Conservation (phyloP, 2,888 invertebrate genomes). For the Serripes groenlandicus region DNA sequence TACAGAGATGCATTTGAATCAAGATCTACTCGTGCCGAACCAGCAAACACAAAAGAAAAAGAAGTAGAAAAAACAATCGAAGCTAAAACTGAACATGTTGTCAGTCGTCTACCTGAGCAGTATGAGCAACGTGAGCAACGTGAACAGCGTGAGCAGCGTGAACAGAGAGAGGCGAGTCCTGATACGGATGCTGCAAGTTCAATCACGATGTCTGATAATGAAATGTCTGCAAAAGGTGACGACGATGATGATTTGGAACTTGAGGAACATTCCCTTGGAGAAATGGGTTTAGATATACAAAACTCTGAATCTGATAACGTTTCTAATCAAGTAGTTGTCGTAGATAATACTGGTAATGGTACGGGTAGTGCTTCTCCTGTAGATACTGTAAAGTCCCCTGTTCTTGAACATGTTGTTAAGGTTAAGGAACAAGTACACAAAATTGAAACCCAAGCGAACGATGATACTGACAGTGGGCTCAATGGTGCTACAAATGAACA, state of each 20-base stretch:
- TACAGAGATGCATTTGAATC: slow-evolving; percentile 66
- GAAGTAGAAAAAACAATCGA: slow-evolving; percentile 26
- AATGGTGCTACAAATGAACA: not conserved
- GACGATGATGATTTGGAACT: slow-evolving; percentile 37
- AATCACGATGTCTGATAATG: slow-evolving; percentile 59
- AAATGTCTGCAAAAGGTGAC: slow-evolving; percentile 57
- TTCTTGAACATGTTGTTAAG: slow-evolving; percentile 43
- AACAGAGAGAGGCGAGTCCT: slow-evolving; percentile 53
- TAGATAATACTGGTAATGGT: slow-evolving; percentile 25
- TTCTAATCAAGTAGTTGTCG: slow-evolving; percentile 26
- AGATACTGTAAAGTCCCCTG: slow-evolving; percentile 24
- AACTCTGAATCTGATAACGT: slow-evolving; percentile 1
- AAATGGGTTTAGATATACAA: slow-evolving; percentile 10
- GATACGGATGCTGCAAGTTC: slow-evolving; percentile 64
- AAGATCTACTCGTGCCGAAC: slow-evolving; percentile 29
- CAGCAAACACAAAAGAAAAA: slow-evolving; percentile 26
- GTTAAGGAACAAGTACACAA: slow-evolving; percentile 57
- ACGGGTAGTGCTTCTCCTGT: not conserved
- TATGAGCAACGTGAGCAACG: slow-evolving; percentile 38
- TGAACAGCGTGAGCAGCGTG: slow-evolving; percentile 42
- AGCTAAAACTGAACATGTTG: slow-evolving; percentile 13
- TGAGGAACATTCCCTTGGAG: slow-evolving; percentile 9
- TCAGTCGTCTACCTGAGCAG: slow-evolving; percentile 20
- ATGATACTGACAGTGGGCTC: slow-evolving; percentile 27
- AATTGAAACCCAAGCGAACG: slow-evolving; percentile 47